Conservation (phyloP, 2,888 invertebrate species). For the Calephelis perditalis region DNA sequence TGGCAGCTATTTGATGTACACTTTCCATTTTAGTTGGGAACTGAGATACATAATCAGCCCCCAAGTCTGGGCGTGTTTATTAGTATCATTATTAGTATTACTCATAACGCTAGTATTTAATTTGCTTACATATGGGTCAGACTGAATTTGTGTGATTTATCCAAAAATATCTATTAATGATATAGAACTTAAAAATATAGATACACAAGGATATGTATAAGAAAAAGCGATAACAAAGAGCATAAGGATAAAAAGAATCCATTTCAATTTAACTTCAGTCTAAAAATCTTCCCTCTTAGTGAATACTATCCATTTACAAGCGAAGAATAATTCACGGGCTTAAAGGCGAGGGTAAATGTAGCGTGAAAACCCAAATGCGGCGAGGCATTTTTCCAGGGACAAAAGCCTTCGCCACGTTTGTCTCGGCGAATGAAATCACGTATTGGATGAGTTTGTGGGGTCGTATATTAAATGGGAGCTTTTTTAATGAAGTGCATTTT, state of each 20-base stretch:
- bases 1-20: no score
- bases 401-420: conserved; percentile 45
- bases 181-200: no score
- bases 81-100: no score
- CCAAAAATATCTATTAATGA: no score
- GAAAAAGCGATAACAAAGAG: not conserved
- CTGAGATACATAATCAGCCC: no score
- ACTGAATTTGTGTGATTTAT: no score
- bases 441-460: conserved; percentile 11
- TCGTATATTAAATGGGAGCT: conserved; percentile 8
- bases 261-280: conserved; percentile 23
- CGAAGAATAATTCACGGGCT: conserved; percentile 58
- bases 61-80: no score
- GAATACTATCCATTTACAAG: conserved; percentile 66
- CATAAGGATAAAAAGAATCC: not conserved
- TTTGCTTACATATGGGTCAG: no score
- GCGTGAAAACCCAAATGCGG: conserved; percentile 63
- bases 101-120: no score
- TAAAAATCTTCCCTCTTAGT: conserved; percentile 54
- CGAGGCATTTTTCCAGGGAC: conserved; percentile 63
- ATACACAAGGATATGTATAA: no score
- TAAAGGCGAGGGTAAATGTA: conserved; percentile 64
- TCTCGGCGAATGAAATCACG: conserved; percentile 12
- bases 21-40: no score
- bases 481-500: conserved; percentile 11